These are phyloP conservation scores for Cephus rjabovi DNA, from an alignment of 2,888 invertebrate species.

Conservation along the genomic window DNA sequence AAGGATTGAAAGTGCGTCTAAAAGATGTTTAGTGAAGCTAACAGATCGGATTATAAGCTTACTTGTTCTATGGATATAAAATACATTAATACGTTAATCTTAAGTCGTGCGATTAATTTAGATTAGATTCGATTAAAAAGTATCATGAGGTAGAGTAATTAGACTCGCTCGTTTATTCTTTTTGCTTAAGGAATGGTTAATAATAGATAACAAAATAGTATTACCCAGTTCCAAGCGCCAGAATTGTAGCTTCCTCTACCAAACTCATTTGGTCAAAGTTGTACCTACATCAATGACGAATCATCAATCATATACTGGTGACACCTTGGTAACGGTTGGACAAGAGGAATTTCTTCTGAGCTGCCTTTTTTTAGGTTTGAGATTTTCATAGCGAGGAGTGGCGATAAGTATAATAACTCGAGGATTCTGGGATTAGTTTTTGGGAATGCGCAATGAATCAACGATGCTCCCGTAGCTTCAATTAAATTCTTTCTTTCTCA, in stretches of 20 bases:
- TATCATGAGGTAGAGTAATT: background rate
- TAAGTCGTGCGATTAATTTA: background rate
- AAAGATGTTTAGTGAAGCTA: too few relatives aligned
- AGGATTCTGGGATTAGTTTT: too few relatives aligned
- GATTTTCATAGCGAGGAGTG: too few relatives aligned
- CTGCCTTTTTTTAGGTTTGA: background rate
- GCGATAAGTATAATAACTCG: too few relatives aligned
- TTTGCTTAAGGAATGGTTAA: slow-evolving; percentile 9
- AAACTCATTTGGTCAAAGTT: slow-evolving; percentile 59
- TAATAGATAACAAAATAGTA: slow-evolving; percentile 33
- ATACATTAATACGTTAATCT: too few relatives aligned
- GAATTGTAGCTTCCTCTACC: slow-evolving; percentile 63
- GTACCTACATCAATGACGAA: slow-evolving; percentile 45
- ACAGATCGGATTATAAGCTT: too few relatives aligned
- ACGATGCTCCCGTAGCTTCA: too few relatives aligned
- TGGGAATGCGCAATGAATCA: too few relatives aligned
- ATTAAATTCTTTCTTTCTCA: too few relatives aligned
- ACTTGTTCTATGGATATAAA: too few relatives aligned
- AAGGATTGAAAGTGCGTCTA: too few relatives aligned
- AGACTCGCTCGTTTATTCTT: slow-evolving; percentile 6
- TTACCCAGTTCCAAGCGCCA: slow-evolving; percentile 64
- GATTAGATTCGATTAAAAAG: slow-evolving; percentile 6
- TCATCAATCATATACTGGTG: background rate
- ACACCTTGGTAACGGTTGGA: background rate
- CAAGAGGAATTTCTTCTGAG: background rate